phyloP scores from a whole-genome alignment of 1,140 invertebrate species.

The Plectrocnemia conspersa region DNA sequence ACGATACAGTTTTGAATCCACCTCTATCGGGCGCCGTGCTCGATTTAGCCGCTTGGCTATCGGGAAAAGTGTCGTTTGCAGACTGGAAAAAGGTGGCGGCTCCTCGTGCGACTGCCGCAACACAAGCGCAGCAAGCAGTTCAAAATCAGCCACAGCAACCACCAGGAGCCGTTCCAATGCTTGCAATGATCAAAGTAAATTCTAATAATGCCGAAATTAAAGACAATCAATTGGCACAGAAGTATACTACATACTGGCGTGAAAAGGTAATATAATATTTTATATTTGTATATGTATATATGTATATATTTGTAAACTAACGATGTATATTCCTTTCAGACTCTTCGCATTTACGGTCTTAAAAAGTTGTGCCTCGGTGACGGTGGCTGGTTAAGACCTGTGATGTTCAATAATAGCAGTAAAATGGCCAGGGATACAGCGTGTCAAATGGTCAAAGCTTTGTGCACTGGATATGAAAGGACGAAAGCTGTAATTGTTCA shows the following conservation, averaged over 20 bases:
- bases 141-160: no score
- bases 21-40: constrained; percentile 40
- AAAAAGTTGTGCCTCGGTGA: constrained; percentile 41
- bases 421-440: constrained; percentile 82
- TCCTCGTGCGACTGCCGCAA: constrained; percentile 20
- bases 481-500: constrained; percentile 57
- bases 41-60: constrained; percentile 47
- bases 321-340: constrained; percentile 6
- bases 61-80: constrained; percentile 41
- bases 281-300: constrained; percentile 6
- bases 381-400: constrained; percentile 78
- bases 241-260: constrained; percentile 44
- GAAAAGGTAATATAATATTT: constrained; percentile 37
- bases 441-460: constrained; percentile 80
- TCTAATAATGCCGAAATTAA: constrained; percentile 25
- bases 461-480: constrained; percentile 68
- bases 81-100: constrained; percentile 42
- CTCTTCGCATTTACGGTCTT: constrained; percentile 14
- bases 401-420: constrained; percentile 88
- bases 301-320: constrained; percentile 12
- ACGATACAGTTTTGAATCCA: constrained; percentile 19
- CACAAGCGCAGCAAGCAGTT: no score
- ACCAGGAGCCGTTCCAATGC: neutral
- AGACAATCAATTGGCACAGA: constrained; percentile 42
- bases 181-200: no score